These are phyloP conservation scores for Podabrus alpinus DNA, from an alignment of 2,888 invertebrate species.

Conservation along the genomic window DNA sequence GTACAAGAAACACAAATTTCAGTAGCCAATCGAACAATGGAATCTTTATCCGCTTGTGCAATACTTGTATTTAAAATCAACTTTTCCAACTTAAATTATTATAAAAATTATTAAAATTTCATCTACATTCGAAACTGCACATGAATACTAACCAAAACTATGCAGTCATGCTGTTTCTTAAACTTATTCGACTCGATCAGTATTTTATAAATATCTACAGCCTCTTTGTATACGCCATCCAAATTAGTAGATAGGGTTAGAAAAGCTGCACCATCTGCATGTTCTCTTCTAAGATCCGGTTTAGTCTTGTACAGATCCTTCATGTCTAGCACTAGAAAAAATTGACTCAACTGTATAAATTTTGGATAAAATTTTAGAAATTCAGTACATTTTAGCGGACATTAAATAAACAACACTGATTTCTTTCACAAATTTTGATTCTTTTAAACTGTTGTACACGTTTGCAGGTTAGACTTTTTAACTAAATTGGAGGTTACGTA, in stretches of 20 bases:
- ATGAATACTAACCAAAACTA: not conserved
- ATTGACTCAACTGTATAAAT: not conserved
- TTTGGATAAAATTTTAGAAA: not conserved
- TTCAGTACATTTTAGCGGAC: not conserved
- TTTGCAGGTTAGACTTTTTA: not conserved
- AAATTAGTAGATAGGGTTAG: not conserved
- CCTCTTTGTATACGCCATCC: not conserved
- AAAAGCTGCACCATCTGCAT: not conserved
- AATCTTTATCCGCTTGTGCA: not conserved
- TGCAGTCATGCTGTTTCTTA: not conserved
- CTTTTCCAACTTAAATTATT: not conserved
- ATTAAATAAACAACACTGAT: not conserved
- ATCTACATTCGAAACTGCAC: not conserved
- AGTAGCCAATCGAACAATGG: not conserved
- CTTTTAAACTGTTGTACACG: not conserved
- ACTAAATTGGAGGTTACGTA: not conserved
- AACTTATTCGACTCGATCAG: not conserved
- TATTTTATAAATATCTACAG: not conserved
- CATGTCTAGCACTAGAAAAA: not conserved
- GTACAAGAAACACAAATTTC: slow-evolving; percentile 24
- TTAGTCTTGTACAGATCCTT: not conserved
- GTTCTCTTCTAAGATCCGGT: not conserved
- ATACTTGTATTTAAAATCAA: not conserved
- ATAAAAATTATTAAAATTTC: not conserved
- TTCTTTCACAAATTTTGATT: not conserved